Base-by-base conservation (phyloP, 53 echinoderm and acorn worm species). In the Antedon mediterranea region DNA sequence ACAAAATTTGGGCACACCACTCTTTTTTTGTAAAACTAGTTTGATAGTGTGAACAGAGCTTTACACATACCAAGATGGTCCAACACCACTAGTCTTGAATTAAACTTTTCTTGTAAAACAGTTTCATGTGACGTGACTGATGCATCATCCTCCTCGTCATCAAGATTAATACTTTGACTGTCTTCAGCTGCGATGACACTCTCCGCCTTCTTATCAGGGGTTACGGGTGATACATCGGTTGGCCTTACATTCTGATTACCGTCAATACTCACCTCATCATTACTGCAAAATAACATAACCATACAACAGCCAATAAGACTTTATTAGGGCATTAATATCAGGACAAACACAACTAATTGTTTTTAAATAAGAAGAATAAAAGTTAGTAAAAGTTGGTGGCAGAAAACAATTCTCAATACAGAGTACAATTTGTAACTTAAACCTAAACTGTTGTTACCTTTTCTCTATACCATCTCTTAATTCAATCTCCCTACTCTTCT, bases 401-500 rank as follows among this genome's bases (percentile, higher is more conserved):
- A n/a, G n/a, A n/a, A n/a, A n/a, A n/a, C n/a, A n/a, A n/a, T n/a
- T n/a, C n/a, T n/a, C n/a, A n/a, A n/a, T n/a, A n/a, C n/a, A n/a
- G n/a, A n/a, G n/a, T n/a, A n/a, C n/a, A n/a, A n/a, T n/a, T n/a
- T n/a, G n/a, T n/a, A n/a, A n/a, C n/a, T n/a, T n/a, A n/a, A n/a
- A n/a, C n/a, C n/a, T n/a, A n/a, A n/a, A n/a, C n/a, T n/a, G n/a
- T n/a, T n/a, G n/a, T n/a, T 76, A 33, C 34, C 34, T 76, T 31
- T 76, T 76, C 0, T 32, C 28, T 76, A 76, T 28, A 31, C 13
- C 41, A 41, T 41, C 57, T 6, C 23, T 6, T 3, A 57, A 57
- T 15, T 57, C 57, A 29, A 73, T 31, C 71, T 76, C 76, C 27
- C 72, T 81, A 28, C 75, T 76, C 3, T 43, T 74, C 75, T 90